Percentiles rank a stretch among this genome's conserved stretches.
These are phyloP conservation scores for Oscheius sp. DNA, from an alignment of 1,140 invertebrate genomes.

Conservation along the genomic window DNA sequence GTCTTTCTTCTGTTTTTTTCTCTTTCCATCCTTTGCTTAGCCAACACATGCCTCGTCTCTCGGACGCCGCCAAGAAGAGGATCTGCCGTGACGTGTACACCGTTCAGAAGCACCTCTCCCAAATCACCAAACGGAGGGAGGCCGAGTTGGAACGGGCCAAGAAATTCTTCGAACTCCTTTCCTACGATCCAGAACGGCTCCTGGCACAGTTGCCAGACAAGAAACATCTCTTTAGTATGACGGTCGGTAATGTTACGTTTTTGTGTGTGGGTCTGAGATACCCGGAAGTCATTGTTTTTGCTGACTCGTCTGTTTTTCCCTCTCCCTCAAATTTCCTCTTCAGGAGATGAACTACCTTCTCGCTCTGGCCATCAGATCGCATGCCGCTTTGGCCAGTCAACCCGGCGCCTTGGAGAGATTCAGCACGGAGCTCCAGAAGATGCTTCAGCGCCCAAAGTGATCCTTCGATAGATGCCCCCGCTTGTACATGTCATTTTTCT, in stretches of 20 bases:
- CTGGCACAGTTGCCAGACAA: constrained; percentile 76
- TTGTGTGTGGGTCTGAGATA: not conserved
- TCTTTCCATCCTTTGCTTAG: constrained; percentile 61
- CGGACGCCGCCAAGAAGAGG: constrained; percentile 68
- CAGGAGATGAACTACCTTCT: constrained; percentile 66
- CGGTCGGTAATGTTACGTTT: constrained; percentile 69
- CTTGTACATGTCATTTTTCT: no score
- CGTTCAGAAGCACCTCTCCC: constrained; percentile 79
- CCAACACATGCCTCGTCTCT: constrained; percentile 76
- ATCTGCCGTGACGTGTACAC: constrained; percentile 78
- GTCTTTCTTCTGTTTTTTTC: constrained; percentile 26
- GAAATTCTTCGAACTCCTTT: constrained; percentile 77
- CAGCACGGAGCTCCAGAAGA: constrained; percentile 34
- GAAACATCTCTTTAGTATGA: constrained; percentile 77
- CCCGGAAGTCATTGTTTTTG: not conserved
- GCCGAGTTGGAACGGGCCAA: constrained; percentile 79
- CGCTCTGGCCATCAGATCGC: constrained; percentile 43
- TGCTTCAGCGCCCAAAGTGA: no score
- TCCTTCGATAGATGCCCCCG: no score
- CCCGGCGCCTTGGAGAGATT: constrained; percentile 49
- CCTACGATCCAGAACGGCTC: constrained; percentile 83
- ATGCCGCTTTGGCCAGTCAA: constrained; percentile 42
- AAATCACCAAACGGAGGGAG: constrained; percentile 79
- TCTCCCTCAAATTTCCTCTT: not conserved
- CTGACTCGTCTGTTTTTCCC: not conserved